These are phyloP conservation scores for Drosophila testacea DNA, from an alignment of 2,888 invertebrate species.

Conservation along the genomic window DNA sequence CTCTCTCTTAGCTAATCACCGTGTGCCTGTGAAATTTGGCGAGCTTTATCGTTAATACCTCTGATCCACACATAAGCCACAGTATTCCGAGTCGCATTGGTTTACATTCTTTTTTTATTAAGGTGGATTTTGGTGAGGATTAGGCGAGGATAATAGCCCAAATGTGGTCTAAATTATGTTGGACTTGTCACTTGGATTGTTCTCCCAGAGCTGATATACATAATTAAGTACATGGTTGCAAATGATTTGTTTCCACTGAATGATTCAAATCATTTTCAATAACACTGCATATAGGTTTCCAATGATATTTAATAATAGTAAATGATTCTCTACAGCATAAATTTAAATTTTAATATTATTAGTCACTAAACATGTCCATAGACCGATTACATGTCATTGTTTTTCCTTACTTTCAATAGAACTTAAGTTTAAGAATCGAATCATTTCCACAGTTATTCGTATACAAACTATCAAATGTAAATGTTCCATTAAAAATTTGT, in stretches of 20 bases:
- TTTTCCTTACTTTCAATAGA: too few species aligned
- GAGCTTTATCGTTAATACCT: constrained; percentile 48
- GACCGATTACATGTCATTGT: too few species aligned
- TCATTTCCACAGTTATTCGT: too few species aligned
- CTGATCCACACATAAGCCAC: constrained; percentile 50
- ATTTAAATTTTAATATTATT: too few species aligned
- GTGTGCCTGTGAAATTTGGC: constrained; percentile 45
- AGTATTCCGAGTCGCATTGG: constrained; percentile 24
- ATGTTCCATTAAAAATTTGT: too few species aligned
- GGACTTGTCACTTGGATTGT: constrained; percentile 3
- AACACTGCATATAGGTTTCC: too few species aligned
- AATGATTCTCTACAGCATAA: too few species aligned
- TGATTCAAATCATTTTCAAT: background rate
- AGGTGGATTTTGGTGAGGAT: constrained; percentile 17
- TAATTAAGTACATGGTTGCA: background rate
- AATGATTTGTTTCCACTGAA: background rate
- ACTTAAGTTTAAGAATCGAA: too few species aligned
- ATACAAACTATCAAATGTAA: too few species aligned
- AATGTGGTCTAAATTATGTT: constrained; percentile 23
- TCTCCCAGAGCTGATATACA: background rate
- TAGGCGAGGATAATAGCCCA: constrained; percentile 11
- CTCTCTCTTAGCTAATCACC: constrained; percentile 53
- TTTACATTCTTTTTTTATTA: constrained; percentile 2
- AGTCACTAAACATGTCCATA: too few species aligned
- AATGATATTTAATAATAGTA: too few species aligned